Evolutionary conservation across 2,113 vertebrate genomes (phyloP), one percentile per base, ranked within the genome.

Genomic region (Aix galericulata): DNA sequence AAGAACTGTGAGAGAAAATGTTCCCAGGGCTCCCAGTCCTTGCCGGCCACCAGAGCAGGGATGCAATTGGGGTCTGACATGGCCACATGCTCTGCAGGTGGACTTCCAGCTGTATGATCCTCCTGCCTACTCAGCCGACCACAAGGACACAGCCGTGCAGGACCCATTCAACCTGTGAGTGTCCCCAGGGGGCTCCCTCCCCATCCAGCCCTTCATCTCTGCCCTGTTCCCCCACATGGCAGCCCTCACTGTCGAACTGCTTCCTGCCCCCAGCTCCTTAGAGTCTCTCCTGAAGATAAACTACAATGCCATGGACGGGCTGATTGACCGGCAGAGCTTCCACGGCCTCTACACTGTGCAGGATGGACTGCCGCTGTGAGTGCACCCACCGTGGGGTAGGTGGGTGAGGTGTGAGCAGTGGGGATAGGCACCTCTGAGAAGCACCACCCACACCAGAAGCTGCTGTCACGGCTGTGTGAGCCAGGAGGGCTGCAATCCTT

Each of bases 91-190:
- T 32, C 27, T 36, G 9, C 91, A 99, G 99, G 97, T 97, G 27
- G 97, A 98, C 64, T 99, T 99, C 72, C 94, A 76, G 0, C 97
- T 97, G 59, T 99, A 99, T 2, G 17, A 84, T 34, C 99, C 99
- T 1, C 96, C 97, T 5, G 84, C 96, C 94, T 98, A 98, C 87
- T 97, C 95, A 0, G 96, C 95, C 0, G 94, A 98, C 53, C 97
- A 94, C 93, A 96, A 94, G 77, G 97, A 98, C 31, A 71, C 82
- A 66, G 91, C 72, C 11, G 42, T 77, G 18, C 85, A 84, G 26
- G 98, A 98, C 60, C 96, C 97, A 0, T n/a, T 94, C 79, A 98
- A 97, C 84, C 96, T 93, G 98, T 98, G 96, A 98, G 98, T 96
- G 29, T 52, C 16, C 23, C 13, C 17, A 6, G 1, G 1, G 0